Conservation (phyloP, 37 sponge, comb jelly and placozoan species). For the Bolinopsis microptera region DNA sequence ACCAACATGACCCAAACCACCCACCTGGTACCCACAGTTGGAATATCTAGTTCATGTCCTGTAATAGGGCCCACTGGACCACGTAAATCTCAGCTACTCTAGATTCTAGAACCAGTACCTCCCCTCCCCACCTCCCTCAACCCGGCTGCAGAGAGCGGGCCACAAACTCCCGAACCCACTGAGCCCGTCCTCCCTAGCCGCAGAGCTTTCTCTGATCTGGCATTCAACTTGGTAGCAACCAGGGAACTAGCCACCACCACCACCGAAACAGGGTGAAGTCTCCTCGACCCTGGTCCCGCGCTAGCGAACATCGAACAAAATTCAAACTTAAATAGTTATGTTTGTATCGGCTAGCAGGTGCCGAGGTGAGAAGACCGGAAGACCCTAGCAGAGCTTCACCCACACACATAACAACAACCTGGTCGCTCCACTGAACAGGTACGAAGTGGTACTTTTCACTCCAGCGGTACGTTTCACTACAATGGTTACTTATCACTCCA, state of each 20-base stretch:
- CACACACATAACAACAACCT: not conserved
- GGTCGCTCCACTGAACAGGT: not conserved
- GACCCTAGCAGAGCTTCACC: not conserved
- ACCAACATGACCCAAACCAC: too few relatives aligned
- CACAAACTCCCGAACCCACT: slow-evolving; percentile 30
- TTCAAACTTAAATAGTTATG: not conserved
- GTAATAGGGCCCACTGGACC: too few relatives aligned
- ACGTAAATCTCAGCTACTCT: too few relatives aligned
- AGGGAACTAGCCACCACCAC: not conserved
- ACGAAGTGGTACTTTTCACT: not conserved
- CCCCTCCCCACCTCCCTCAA: too few relatives aligned
- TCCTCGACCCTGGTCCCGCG: not conserved
- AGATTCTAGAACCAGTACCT: too few relatives aligned
- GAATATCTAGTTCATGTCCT: too few relatives aligned
- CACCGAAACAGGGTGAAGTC: not conserved
- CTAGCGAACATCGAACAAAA: not conserved
- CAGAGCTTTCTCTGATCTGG: slow-evolving; percentile 58
- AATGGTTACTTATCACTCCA: too few relatives aligned
- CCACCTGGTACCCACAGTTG: too few relatives aligned
- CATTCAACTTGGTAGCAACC: slow-evolving; percentile 36
- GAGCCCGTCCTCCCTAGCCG: slow-evolving; percentile 19
- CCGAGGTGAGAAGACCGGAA: not conserved
- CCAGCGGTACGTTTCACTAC: not conserved
- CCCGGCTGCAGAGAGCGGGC: slow-evolving; percentile 42
- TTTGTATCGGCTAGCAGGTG: not conserved